Percentiles rank a stretch among this genome's conserved stretches.
Evolutionary conservation across 1,140 invertebrate genomes (phyloP).

Genomic region (Drosophila erecta): DNA sequence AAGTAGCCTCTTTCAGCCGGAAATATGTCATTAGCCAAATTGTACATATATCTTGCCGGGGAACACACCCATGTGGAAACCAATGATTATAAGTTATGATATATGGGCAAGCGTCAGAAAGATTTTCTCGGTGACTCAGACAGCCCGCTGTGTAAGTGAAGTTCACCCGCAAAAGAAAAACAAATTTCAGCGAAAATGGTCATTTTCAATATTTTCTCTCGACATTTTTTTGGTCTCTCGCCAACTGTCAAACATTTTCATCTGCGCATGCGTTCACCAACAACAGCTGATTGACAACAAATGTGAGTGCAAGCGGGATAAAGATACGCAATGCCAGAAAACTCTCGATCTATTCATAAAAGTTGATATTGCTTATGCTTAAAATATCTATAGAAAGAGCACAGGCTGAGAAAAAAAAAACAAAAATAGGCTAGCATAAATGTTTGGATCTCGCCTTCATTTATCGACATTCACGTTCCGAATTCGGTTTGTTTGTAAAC

Average conservation of each 20-base stretch:
- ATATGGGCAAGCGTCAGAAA: slow-evolving; percentile 40
- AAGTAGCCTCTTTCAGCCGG: slow-evolving; percentile 36
- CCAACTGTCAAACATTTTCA: slow-evolving; percentile 46
- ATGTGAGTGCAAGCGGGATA: slow-evolving; percentile 59
- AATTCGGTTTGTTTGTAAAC: slow-evolving; percentile 34
- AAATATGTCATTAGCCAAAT: slow-evolving; percentile 52
- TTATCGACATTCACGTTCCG: slow-evolving; percentile 17
- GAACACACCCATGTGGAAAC: slow-evolving; percentile 25
- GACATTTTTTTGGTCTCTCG: slow-evolving; percentile 11
- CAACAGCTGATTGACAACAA: slow-evolving; percentile 72
- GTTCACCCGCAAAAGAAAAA: slow-evolving; percentile 23
- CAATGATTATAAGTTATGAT: slow-evolving; percentile 28
- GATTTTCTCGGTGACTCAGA: slow-evolving; percentile 46
- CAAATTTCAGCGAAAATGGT: slow-evolving; percentile 20
- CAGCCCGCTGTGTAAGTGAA: slow-evolving; percentile 26
- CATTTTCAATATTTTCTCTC: slow-evolving; percentile 29
- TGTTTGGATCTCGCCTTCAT: slow-evolving; percentile 30
- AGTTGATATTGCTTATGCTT: slow-evolving; percentile 16
- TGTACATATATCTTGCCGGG: slow-evolving; percentile 29
- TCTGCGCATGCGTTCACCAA: slow-evolving; percentile 47
- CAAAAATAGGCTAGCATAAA: slow-evolving; percentile 14
- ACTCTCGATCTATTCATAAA: slow-evolving; percentile 35
- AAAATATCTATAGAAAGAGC: slow-evolving; percentile 8
- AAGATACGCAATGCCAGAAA: slow-evolving; percentile 1
- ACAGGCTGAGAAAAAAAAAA: slow-evolving; percentile 1